Conservation (phyloP, 2,888 invertebrate species). For the Caenorhabditis sp. region DNA sequence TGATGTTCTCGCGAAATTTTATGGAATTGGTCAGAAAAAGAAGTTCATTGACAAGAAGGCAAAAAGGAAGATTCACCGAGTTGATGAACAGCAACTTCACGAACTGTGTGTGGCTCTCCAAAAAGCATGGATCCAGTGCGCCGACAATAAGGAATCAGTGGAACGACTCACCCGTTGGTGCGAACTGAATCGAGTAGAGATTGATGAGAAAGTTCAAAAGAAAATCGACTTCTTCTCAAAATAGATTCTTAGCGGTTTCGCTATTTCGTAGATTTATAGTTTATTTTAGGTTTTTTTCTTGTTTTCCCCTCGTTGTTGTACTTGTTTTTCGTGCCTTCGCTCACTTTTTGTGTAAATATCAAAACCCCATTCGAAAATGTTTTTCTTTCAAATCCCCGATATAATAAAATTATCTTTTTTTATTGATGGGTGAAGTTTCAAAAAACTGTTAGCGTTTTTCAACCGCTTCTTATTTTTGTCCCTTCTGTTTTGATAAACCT, state of each 20-base stretch:
- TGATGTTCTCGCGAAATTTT: constrained; percentile 42
- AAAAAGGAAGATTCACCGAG: constrained; percentile 57
- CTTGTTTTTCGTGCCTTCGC: constrained; percentile 45
- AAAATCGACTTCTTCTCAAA: constrained; percentile 11
- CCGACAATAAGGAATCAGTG: constrained; percentile 23
- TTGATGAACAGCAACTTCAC: constrained; percentile 61
- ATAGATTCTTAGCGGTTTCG: constrained; percentile 13
- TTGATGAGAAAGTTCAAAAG: constrained; percentile 48
- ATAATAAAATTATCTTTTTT: constrained; percentile 3
- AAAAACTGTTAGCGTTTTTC: background rate
- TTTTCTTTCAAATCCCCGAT: background rate
- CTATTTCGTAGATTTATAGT: constrained; percentile 18
- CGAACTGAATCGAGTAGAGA: constrained; percentile 48
- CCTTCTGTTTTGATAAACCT: constrained; percentile 8
- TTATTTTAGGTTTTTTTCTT: constrained; percentile 32
- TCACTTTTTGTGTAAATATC: constrained; percentile 36
- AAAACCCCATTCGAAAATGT: constrained; percentile 1
- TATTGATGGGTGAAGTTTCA: background rate
- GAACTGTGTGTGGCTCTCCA: constrained; percentile 38
- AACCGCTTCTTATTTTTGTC: background rate
- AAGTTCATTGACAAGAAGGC: constrained; percentile 33
- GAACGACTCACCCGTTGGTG: constrained; percentile 50
- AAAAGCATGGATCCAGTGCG: constrained; percentile 56
- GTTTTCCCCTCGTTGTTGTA: constrained; percentile 32
- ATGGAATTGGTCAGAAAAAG: constrained; percentile 39